Conservation (phyloP, 2,797 vertebrate genomes). For the Gymnocypris eckloni region DNA sequence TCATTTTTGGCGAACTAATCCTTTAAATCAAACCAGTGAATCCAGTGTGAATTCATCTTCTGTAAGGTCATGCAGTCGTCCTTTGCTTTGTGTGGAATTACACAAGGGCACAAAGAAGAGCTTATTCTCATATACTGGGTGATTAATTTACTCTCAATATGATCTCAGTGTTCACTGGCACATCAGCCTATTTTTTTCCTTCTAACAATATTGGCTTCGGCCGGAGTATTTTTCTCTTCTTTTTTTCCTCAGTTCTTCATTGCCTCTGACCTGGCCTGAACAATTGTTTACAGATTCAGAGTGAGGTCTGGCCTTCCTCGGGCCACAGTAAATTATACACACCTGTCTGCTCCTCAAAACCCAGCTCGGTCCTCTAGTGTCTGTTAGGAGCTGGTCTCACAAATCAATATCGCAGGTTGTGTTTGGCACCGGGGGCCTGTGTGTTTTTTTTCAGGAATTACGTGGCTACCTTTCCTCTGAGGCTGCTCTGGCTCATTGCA, state of each 20-base stretch:
- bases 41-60: not conserved
- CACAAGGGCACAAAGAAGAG: not conserved
- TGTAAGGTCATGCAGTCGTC: not conserved
- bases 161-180: slow-evolving; percentile 3
- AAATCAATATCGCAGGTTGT: slow-evolving; percentile 67
- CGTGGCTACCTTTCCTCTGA: slow-evolving; percentile 55
- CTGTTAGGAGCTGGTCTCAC: slow-evolving; percentile 52
- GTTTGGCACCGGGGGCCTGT: slow-evolving; percentile 56
- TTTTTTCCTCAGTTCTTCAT: not conserved
- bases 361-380: slow-evolving; percentile 51
- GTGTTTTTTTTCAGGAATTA: slow-evolving; percentile 43
- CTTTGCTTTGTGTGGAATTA: not conserved
- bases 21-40: slow-evolving; percentile 19
- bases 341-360: slow-evolving; percentile 44
- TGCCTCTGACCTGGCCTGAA: slow-evolving; percentile 7
- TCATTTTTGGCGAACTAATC: not conserved
- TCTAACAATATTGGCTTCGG: slow-evolving; percentile 1
- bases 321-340: slow-evolving; percentile 65
- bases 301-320: slow-evolving; percentile 48
- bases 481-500: slow-evolving; percentile 19
- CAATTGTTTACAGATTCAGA: slow-evolving; percentile 58
- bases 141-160: slow-evolving; percentile 34
- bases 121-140: slow-evolving; percentile 18
- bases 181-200: not conserved
- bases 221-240: slow-evolving; percentile 3